Conservation (phyloP, 2,113 vertebrate species). For the Phalacrocorax aristotelis region DNA sequence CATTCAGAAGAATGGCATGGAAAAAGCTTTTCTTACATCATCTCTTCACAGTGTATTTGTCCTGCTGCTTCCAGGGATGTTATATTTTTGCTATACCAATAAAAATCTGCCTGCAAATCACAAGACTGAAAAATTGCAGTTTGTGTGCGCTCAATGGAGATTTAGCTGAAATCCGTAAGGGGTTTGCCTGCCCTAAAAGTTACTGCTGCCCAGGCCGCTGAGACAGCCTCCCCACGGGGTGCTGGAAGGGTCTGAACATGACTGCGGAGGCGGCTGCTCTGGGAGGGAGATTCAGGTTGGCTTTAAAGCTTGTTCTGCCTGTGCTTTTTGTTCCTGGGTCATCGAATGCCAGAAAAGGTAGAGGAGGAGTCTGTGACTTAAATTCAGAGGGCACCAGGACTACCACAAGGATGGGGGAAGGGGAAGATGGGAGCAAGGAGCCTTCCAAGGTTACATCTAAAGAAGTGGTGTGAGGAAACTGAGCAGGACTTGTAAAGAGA, state of each 20-base stretch:
- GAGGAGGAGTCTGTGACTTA: not conserved
- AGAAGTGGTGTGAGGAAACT: rapidly evolving
- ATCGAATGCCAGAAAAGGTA: not conserved
- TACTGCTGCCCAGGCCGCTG: not conserved
- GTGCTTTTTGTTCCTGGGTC: not conserved
- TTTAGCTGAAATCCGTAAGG: not conserved
- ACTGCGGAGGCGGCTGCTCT: not conserved
- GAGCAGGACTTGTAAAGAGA: not conserved
- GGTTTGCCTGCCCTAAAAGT: not conserved
- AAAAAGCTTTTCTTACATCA: not conserved
- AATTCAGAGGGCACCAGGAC: not conserved
- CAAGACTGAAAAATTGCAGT: not conserved
- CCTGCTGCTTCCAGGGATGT: not conserved
- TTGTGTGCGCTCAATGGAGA: not conserved
- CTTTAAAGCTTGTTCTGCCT: not conserved
- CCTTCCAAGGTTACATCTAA: not conserved
- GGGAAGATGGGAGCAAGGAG: not conserved
- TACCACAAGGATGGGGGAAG: not conserved
- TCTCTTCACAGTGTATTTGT: not conserved
- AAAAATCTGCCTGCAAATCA: not conserved
- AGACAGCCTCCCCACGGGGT: no score
- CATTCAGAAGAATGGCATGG: conserved; percentile 43
- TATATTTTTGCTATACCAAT: not conserved
- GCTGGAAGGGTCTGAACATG: not conserved
- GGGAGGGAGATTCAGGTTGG: not conserved